Conservation (phyloP, 2,888 invertebrate genomes). For the Thelaira solivaga region DNA sequence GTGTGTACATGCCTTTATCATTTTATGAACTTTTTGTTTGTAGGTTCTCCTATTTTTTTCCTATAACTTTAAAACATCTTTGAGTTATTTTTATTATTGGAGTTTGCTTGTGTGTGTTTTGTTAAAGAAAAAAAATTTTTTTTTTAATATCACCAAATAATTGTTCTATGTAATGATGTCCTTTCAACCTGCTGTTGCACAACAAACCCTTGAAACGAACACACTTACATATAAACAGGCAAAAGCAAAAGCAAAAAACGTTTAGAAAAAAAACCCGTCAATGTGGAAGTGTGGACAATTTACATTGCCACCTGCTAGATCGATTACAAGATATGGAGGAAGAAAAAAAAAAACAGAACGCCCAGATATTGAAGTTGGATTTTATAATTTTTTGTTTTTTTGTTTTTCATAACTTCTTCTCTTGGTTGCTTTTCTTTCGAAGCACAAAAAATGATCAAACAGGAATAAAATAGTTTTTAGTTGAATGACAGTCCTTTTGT, state of each 20-base stretch:
- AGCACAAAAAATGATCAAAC: constrained; percentile 40
- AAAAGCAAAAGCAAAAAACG: constrained; percentile 20
- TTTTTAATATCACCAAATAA: constrained; percentile 57
- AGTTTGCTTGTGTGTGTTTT: constrained; percentile 1
- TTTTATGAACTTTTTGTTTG: neutral
- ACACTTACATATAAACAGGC: constrained; percentile 17
- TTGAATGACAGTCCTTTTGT: neutral
- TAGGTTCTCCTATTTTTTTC: constrained; percentile 20
- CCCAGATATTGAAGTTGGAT: constrained; percentile 47
- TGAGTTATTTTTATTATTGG: constrained; percentile 6
- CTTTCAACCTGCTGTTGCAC: constrained; percentile 63
- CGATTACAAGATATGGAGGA: constrained; percentile 60
- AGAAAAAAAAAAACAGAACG: constrained; percentile 20
- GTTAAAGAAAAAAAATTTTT: constrained; percentile 54
- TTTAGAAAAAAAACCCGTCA: constrained; percentile 27
- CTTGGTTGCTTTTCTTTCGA: constrained; percentile 1
- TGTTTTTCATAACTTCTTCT: neutral
- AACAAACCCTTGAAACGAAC: constrained; percentile 24
- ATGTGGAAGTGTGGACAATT: constrained; percentile 62
- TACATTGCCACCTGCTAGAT: constrained; percentile 63
- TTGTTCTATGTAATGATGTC: constrained; percentile 61
- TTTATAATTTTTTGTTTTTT: no score
- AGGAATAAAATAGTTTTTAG: constrained; percentile 30
- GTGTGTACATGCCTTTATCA: constrained; percentile 35
- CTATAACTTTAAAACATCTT: constrained; percentile 29